Evolutionary conservation across 2,888 invertebrate genomes (phyloP), one percentile per base, ranked within the genome.

Genomic region (Chloroclystis v-ata): DNA sequence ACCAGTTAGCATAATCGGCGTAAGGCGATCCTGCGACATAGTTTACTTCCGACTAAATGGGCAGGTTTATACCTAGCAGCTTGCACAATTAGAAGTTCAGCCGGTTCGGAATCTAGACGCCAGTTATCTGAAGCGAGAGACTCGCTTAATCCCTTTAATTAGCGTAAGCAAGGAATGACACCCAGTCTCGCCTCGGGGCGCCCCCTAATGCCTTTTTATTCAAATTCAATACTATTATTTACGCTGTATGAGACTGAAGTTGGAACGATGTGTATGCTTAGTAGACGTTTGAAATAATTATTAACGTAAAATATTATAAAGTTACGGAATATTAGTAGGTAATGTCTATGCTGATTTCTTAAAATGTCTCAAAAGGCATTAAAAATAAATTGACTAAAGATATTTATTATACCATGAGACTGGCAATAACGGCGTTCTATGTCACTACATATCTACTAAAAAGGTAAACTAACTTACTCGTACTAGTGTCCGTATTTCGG

Each of bases 61-160:
- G 43, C 49, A 54, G 52, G 65, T 64, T 66, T 60, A 65, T 63
- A 65, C 63, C 63, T 61, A 63, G 67, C 54, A 65, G 62, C 63
- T 61, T 64, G 67, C 54, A 69, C 69, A 72, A 71, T 74, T 70
- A 72, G 61, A 65, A 65, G 62, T 66, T 64, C 59, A 54, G 56
- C 57, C 68, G 61, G 65, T 68, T 72, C 68, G 63, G 64, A 60
- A 70, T 54, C 59, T 47, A 63, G 67, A 69, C 63, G 65, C 45
- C 57, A 65, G 66, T 67, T 73, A 69, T 65, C 66, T 63, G 52
- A 66, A 71, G 61, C 59, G 57, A 65, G 59, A 65, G 63, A 66
- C 57, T 64, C 56, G 59, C 62, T 67, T 75, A 71, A 78, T 79
- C 74, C 75, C 67, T 71, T 78, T 80, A 80, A 82, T 80, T 79